Base-by-base conservation (phyloP, 1,140 invertebrate genomes). In the Caenorhabditis elegans region DNA sequence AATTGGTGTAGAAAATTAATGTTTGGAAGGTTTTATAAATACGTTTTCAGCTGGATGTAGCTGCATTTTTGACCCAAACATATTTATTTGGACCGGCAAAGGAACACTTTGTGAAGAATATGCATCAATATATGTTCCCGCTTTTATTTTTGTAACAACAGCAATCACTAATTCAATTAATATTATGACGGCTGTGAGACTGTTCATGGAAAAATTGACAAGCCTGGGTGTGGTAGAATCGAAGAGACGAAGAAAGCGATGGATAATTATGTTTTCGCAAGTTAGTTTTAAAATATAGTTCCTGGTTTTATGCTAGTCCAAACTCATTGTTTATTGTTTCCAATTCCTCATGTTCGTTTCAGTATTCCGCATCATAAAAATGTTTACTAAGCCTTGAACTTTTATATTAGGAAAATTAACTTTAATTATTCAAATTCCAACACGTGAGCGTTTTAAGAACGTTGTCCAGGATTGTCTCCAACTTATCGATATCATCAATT, bases 181-280 rank as follows among this genome's bases (percentile, higher is more conserved):
- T 24, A 26, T 70, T 19, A n/a, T 10, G 2, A 70, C 60, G 19
- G 60, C 34, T 22, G 31, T 26, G 22, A 31, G 60, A 24, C 60
- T 70, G 22, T n/a, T 70, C 2, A 26, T 70, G 6, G 39, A 70
- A n/a, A 70, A 70, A 31, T 39, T 70, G 60, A 26, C 22, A 19
- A n/a, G 60, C 19, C 28, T 70, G 60, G 22, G 22, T 39, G n/a
- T 10, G 22, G 17, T 24, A 70, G 60, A 39, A 39, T 24, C 60
- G n/a, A 13, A 2, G 22, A 5, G 34, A 10, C 26, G 60, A 15
- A 36, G 60, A 22, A 70, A 70, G n/a, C 31, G 34, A 70, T 70
- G 60, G 60, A 70, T 70, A 34, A 70, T 60, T 15, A 60, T 60
- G 53, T 60, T 60, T 28, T 31, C 53, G 3, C 53, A 60, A 34